These are phyloP conservation scores for Morone chrysops DNA, from an alignment of 2,113 vertebrate genomes.

Conservation along the genomic window DNA sequence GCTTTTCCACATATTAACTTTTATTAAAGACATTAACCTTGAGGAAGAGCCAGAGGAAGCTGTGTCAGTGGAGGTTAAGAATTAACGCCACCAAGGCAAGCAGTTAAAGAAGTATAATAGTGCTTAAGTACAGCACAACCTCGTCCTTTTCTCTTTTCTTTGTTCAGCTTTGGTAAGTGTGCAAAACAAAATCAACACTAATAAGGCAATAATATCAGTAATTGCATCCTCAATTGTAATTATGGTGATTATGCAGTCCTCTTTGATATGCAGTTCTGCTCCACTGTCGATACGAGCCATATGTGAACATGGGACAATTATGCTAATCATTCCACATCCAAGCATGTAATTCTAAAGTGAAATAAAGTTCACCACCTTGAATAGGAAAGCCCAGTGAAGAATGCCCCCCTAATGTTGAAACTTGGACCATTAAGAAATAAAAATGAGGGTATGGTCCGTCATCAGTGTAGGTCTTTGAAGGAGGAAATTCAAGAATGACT, in stretches of 20 bases:
- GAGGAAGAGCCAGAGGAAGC: conserved; percentile 73
- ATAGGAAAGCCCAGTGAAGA: conserved; percentile 48
- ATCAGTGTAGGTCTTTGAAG: conserved; percentile 67
- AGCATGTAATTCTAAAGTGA: conserved; percentile 72
- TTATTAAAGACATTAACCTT: conserved; percentile 83
- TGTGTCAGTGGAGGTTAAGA: conserved; percentile 76
- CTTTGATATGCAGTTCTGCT: conserved; percentile 77
- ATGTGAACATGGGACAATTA: conserved; percentile 80
- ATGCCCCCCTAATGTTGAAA: conserved; percentile 54
- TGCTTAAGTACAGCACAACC: conserved; percentile 32
- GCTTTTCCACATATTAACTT: conserved; percentile 78
- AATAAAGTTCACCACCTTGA: conserved; percentile 80
- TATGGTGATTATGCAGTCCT: conserved; percentile 79
- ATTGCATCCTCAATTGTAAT: conserved; percentile 83
- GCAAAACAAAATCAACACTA: conserved; percentile 77
- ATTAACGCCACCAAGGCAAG: conserved; percentile 72
- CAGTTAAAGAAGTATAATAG: conserved; percentile 53
- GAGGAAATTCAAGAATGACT: conserved; percentile 48
- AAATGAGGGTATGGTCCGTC: conserved; percentile 53
- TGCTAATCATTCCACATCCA: conserved; percentile 78
- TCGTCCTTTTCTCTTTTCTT: conserved; percentile 50
- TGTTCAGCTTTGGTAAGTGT: conserved; percentile 50
- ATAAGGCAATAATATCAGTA: conserved; percentile 79
- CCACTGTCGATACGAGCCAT: conserved; percentile 76
- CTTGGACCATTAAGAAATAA: conserved; percentile 61